Conservation (phyloP, 2,113 vertebrate species). For the Talpa occidentalis region DNA sequence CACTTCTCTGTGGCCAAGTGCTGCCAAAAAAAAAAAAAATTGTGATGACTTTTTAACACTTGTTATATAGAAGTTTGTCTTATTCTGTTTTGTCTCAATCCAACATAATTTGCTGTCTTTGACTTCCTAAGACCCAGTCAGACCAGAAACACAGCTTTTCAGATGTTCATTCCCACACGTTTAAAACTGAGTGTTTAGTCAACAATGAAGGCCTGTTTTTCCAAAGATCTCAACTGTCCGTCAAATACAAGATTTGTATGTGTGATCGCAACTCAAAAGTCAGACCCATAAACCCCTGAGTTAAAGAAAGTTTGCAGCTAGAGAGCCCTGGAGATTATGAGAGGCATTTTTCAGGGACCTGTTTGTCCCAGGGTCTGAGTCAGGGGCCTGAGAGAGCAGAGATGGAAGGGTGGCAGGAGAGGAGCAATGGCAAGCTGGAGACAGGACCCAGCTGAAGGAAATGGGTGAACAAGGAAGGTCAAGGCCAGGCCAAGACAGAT, state of each 20-base stretch:
- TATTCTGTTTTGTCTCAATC: constrained; percentile 25
- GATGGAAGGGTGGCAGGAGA: neutral
- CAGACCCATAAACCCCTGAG: neutral
- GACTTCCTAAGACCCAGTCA: constrained; percentile 51
- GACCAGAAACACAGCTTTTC: constrained; percentile 41
- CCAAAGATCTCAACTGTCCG: neutral
- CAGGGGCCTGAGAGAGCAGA: neutral
- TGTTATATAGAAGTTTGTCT: constrained; percentile 25
- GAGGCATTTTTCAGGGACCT: neutral
- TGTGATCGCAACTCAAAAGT: neutral
- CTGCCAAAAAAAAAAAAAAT: constrained; percentile 13
- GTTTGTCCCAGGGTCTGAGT: neutral
- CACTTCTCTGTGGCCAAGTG: neutral
- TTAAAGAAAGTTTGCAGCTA: constrained; percentile 1
- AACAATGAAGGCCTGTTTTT: constrained; percentile 39
- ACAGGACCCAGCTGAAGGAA: neutral
- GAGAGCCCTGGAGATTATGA: neutral
- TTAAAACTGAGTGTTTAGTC: constrained; percentile 25
- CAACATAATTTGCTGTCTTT: constrained; percentile 25
- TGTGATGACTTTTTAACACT: constrained; percentile 30
- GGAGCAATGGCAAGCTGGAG: neutral
- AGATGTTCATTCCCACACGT: constrained; percentile 33
- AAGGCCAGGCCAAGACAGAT: neutral
- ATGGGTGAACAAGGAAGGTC: neutral
- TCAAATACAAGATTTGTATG: neutral